Evolutionary conservation across 1,140 invertebrate species (phyloP).

Genomic region (Diorhabda sublineata): DNA sequence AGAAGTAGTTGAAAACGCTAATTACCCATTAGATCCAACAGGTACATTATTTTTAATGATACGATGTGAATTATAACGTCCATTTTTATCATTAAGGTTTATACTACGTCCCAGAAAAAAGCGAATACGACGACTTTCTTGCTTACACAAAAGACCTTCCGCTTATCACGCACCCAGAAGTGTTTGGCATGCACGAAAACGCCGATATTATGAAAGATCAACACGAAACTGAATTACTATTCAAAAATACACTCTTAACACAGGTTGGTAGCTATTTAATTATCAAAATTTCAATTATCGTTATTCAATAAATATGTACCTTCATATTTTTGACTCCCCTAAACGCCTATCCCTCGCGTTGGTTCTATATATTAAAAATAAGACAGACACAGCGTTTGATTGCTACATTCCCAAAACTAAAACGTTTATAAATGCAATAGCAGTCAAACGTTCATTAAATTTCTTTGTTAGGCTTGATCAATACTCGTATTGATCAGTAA

Average conservation of each 20-base stretch:
- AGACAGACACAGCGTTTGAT: too few relatives aligned
- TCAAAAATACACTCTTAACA: constrained; percentile 75
- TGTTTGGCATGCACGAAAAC: constrained; percentile 92
- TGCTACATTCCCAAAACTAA: too few relatives aligned
- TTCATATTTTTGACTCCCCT: too few relatives aligned
- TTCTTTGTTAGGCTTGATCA: too few relatives aligned
- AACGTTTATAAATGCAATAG: too few relatives aligned
- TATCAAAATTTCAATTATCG: not conserved
- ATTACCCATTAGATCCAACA: constrained; percentile 60
- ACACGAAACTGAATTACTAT: constrained; percentile 76
- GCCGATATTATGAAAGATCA: constrained; percentile 94
- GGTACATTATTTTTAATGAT: constrained; percentile 40
- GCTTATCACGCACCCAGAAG: constrained; percentile 72
- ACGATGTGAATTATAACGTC: too few relatives aligned
- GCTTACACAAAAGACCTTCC: constrained; percentile 75
- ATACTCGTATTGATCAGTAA: too few relatives aligned
- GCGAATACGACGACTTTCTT: constrained; percentile 74
- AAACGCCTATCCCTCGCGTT: too few relatives aligned
- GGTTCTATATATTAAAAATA: too few relatives aligned
- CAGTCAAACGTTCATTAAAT: too few relatives aligned
- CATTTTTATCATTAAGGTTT: constrained; percentile 46
- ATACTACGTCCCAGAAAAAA: constrained; percentile 72
- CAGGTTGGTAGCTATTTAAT: constrained; percentile 59
- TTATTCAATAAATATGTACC: not conserved
- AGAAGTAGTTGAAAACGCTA: constrained; percentile 50